phyloP scores from a whole-genome alignment of 1,140 invertebrate species.

The Panagrolaimus sp. region DNA sequence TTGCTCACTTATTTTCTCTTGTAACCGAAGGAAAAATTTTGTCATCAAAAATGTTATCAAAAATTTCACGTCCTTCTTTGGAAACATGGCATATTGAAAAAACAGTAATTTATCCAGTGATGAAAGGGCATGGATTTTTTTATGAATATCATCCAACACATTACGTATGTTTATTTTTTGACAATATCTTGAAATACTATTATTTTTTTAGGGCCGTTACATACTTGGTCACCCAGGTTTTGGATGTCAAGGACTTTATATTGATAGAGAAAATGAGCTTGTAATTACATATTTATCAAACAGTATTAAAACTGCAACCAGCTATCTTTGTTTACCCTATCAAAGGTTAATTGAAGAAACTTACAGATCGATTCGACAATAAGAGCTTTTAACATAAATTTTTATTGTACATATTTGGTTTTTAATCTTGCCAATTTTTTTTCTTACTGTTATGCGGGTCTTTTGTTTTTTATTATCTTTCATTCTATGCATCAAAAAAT shows the following conservation, averaged over 20 bases:
- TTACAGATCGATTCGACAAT: background rate
- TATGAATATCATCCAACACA: constrained; percentile 40
- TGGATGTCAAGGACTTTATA: constrained; percentile 40
- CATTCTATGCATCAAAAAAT: no score
- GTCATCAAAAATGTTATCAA: constrained; percentile 11
- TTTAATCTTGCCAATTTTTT: no score
- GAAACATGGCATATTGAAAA: constrained; percentile 32
- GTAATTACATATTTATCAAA: constrained; percentile 41
- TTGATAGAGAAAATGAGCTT: constrained; percentile 35
- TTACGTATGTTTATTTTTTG: constrained; percentile 2
- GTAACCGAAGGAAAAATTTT: constrained; percentile 15
- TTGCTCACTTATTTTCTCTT: background rate
- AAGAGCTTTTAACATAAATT: no score
- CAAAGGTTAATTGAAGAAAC: constrained; percentile 26
- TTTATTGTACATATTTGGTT: no score
- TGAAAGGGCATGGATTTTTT: constrained; percentile 43
- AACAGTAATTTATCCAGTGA: constrained; percentile 28
- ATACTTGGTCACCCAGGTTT: constrained; percentile 48
- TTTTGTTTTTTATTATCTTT: no score
- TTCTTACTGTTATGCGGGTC: no score
- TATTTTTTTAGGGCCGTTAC: constrained; percentile 21
- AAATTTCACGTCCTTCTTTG: constrained; percentile 17
- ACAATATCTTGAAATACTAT: background rate
- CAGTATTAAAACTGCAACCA: constrained; percentile 45
- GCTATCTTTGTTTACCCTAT: constrained; percentile 37